A percentile compares a stretch with the other conserved stretches of the same genome.
phyloP scores from a whole-genome alignment of 2,113 vertebrate species.

The Castor canadensis region DNA sequence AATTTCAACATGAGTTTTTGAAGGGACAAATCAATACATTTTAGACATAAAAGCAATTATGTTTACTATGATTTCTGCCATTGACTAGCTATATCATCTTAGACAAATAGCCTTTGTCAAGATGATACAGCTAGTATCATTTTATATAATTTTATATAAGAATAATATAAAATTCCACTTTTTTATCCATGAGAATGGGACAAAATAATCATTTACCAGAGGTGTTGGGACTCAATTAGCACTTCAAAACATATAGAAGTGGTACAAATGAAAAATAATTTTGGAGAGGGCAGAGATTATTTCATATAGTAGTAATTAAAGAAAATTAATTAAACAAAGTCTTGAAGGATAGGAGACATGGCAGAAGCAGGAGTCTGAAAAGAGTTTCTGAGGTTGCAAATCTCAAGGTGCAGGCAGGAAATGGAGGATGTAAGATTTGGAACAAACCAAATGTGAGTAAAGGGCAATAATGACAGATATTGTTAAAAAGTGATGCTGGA shows the following conservation, averaged over 20 bases:
- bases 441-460: too few relatives aligned
- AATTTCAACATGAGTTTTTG: background rate
- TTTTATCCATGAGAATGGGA: background rate
- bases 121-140: too few relatives aligned
- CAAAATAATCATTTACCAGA: background rate
- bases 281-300: background rate
- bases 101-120: background rate
- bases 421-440: background rate
- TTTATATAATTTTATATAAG: background rate
- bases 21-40: background rate
- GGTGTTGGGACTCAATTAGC: background rate
- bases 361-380: background rate
- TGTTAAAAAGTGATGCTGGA: background rate
- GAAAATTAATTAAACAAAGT: background rate
- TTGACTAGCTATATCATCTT: background rate
- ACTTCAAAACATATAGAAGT: background rate
- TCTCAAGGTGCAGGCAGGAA: background rate
- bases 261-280: background rate
- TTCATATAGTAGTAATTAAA: background rate
- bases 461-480: background rate
- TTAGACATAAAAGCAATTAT: background rate
- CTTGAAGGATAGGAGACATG: background rate
- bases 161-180: background rate
- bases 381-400: accelerated
- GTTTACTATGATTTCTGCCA: background rate